Evolutionary conservation across 2,797 vertebrate species (phyloP).

Genomic region (Simalia tracyae): DNA sequence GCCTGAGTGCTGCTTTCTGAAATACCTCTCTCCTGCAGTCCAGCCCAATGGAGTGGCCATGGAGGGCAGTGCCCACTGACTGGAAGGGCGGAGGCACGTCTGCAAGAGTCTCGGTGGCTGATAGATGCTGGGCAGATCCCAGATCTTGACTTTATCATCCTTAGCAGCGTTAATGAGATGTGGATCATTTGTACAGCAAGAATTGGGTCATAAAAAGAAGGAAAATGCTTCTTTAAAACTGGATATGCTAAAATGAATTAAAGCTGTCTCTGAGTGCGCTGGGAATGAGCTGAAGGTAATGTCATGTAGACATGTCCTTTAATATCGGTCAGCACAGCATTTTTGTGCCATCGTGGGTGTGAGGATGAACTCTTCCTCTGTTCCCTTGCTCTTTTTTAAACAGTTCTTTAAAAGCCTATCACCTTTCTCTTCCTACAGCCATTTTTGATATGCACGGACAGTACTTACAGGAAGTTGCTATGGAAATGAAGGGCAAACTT

Average conservation of each 20-base stretch:
- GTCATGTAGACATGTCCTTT: neutral
- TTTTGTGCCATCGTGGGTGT: too few relatives aligned
- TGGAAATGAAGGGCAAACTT: neutral
- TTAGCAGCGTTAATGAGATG: neutral
- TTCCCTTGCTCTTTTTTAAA: too few relatives aligned
- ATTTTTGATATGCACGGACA: neutral
- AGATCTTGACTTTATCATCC: neutral
- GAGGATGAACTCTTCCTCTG: too few relatives aligned
- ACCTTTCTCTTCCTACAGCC: neutral
- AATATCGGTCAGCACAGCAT: neutral
- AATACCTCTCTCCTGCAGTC: neutral
- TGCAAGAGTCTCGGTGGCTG: neutral
- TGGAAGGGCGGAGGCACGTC: neutral
- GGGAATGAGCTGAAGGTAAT: neutral
- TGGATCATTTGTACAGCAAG: neutral
- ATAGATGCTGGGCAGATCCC: neutral
- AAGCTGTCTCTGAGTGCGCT: neutral
- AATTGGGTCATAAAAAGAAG: neutral
- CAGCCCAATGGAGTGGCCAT: neutral
- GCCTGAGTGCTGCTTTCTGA: neutral
- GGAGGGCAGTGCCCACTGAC: neutral
- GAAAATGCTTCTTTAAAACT: neutral
- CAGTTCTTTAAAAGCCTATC: neutral
- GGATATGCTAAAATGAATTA: neutral
- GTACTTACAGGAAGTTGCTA: neutral